Evolutionary conservation across 2,888 invertebrate genomes (phyloP).

Genomic region (Tholera decimalis): DNA sequence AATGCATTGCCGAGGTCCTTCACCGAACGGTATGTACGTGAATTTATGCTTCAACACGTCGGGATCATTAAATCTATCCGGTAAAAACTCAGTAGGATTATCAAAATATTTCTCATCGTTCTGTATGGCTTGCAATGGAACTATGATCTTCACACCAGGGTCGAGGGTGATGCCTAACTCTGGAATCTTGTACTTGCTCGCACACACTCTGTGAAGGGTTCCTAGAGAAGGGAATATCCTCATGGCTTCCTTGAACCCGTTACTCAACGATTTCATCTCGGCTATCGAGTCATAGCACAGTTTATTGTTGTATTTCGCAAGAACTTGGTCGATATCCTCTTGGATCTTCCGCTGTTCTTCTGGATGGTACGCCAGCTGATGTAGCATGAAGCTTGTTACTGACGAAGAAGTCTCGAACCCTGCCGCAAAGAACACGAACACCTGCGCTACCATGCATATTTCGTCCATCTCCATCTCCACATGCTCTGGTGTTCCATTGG

Average conservation of each 20-base stretch:
- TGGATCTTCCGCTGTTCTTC: conserved; percentile 80
- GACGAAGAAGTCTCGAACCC: conserved; percentile 88
- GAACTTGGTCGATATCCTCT: conserved; percentile 78
- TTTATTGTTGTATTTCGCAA: conserved; percentile 75
- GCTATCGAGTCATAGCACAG: conserved; percentile 79
- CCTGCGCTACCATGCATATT: conserved; percentile 75
- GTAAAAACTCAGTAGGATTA: conserved; percentile 74
- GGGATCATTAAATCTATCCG: conserved; percentile 73
- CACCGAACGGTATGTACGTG: conserved; percentile 79
- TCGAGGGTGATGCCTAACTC: conserved; percentile 76
- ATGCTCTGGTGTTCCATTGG: conserved; percentile 73
- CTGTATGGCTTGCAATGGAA: conserved; percentile 80
- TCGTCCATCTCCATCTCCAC: conserved; percentile 76
- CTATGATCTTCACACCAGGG: conserved; percentile 77
- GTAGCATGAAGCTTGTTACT: conserved; percentile 80
- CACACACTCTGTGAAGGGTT: conserved; percentile 75
- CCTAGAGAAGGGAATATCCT: conserved; percentile 79
- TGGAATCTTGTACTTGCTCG: conserved; percentile 71
- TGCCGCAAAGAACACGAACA: conserved; percentile 83
- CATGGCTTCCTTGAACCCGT: conserved; percentile 79
- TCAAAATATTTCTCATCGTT: conserved; percentile 79
- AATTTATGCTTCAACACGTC: conserved; percentile 65
- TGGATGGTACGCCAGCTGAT: conserved; percentile 81
- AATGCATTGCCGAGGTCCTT: conserved; percentile 79
- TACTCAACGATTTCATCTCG: conserved; percentile 75